Base-by-base conservation (phyloP, 1,140 invertebrate species). In the Gryon sp. region DNA sequence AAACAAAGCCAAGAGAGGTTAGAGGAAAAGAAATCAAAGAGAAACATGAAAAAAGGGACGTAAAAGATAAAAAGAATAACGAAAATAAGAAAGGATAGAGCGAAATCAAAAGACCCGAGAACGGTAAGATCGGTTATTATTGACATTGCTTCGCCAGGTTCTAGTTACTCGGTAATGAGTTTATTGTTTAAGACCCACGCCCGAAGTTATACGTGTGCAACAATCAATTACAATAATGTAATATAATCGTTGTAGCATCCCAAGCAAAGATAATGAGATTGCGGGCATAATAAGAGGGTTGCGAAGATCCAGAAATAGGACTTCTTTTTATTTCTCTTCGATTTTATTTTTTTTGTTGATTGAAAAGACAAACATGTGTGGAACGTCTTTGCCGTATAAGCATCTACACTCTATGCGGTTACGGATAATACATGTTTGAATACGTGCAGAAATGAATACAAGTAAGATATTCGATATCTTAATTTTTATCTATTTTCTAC, bases 211-310 rank as follows among this genome's bases (percentile, higher is more conserved):
- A 84, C 78, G 81, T 82, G 84, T 84, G 82, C 79, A 36, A 28
- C 43, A 75, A 86, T 85, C 84, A 85, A 84, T 85, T 86, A 85
- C 84, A 84, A 81, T 83, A 84, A 86, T 81, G 83, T 85, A 85
- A 86, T 83, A 79, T 85, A 86, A 86, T 84, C 83, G 79, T 75
- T 62, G 75, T 69, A 57, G 74, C 74, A 78, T 79, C 70, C 75
- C 60, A 66, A 41, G 77, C 73, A 38, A n/a, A 74, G 76, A 81
- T 84, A 85, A 84, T 78, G 81, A 84, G 83, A 77, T 82, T 79
- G 62, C 72, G 41, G n/a, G 41, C 62, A 57, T 84, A 85, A 85
- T 84, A 78, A 84, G 82, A 80, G 76, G 76, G 81, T 82, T 60
- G 76, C n/a, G n/a, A n/a, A n/a, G n/a, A n/a, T n/a, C n/a, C n/a